These are phyloP conservation scores for Megamerina dolium DNA, from an alignment of 2,888 invertebrate genomes.

Conservation along the genomic window DNA sequence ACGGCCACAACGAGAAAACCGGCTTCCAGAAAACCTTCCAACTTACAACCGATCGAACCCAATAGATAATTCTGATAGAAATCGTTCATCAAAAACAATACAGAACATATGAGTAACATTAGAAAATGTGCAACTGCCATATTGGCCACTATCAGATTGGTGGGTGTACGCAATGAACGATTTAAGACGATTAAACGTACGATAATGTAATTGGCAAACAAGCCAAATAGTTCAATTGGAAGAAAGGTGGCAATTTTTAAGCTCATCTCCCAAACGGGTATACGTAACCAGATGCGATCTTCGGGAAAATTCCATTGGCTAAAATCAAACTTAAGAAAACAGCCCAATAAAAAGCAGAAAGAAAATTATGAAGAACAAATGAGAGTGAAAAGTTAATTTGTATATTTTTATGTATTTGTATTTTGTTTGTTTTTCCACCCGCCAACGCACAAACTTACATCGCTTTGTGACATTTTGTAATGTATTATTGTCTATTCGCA, in stretches of 20 bases:
- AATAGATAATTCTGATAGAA: slow-evolving; percentile 74
- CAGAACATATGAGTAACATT: slow-evolving; percentile 64
- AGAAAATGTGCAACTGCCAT: slow-evolving; percentile 67
- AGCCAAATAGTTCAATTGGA: slow-evolving; percentile 59
- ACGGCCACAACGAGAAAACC: slow-evolving; percentile 69
- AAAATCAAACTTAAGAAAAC: slow-evolving; percentile 40
- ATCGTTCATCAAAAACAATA: slow-evolving; percentile 68
- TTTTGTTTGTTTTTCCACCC: slow-evolving; percentile 10
- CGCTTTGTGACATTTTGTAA: slow-evolving; percentile 6
- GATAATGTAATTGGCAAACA: slow-evolving; percentile 62
- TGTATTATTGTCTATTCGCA: no score
- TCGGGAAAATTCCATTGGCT: slow-evolving; percentile 48
- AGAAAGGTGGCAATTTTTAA: slow-evolving; percentile 57
- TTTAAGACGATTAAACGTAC: slow-evolving; percentile 59
- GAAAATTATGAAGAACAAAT: neutral
- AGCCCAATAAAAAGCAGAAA: no score
- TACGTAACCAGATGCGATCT: slow-evolving; percentile 61
- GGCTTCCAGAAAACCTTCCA: slow-evolving; percentile 72
- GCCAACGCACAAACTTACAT: neutral
- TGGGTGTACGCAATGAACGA: slow-evolving; percentile 60
- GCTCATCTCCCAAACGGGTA: slow-evolving; percentile 56
- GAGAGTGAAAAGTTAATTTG: neutral
- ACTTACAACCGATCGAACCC: slow-evolving; percentile 66
- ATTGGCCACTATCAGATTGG: slow-evolving; percentile 68
- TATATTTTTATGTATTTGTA: slow-evolving; percentile 13